Conservation (phyloP, 2,113 vertebrate species). For the Eublepharis macularius region DNA sequence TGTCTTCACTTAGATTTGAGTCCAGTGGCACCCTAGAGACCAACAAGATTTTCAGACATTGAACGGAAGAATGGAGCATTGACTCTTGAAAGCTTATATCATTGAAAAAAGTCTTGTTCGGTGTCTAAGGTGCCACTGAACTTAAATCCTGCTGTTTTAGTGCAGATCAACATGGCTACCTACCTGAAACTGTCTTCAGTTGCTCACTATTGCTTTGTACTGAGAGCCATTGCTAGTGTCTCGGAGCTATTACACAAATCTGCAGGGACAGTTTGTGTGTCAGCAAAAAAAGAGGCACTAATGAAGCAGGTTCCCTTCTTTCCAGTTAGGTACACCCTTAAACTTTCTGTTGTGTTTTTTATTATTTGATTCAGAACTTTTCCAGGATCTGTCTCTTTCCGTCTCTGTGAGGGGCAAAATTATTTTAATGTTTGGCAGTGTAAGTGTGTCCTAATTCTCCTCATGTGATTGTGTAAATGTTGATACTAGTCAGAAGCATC, state of each 20-base stretch:
- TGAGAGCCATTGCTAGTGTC: background rate
- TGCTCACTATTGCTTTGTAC: background rate
- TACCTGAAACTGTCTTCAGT: too few relatives aligned
- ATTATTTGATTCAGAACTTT: background rate
- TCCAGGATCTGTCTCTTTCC: constrained; percentile 1
- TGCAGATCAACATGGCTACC: too few relatives aligned
- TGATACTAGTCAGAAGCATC: background rate
- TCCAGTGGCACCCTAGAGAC: too few relatives aligned
- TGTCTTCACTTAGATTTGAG: too few relatives aligned
- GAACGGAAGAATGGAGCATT: too few relatives aligned
- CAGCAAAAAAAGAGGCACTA: background rate
- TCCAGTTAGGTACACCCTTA: constrained; percentile 1
- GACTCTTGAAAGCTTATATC: too few relatives aligned
- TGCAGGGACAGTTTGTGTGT: background rate
- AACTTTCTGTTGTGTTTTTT: constrained; percentile 6
- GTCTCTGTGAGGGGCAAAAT: background rate
- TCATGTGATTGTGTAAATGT: constrained; percentile 4
- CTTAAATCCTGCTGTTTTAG: too few relatives aligned
- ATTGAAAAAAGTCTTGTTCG: too few relatives aligned
- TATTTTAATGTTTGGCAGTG: background rate
- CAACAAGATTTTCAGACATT: too few relatives aligned
- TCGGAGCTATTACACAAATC: constrained; percentile 2
- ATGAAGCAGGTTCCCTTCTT: background rate
- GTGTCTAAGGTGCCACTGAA: too few relatives aligned
- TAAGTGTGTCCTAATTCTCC: background rate